These are phyloP conservation scores for Aramus guarauna DNA, from an alignment of 2,113 vertebrate species.

Conservation along the genomic window DNA sequence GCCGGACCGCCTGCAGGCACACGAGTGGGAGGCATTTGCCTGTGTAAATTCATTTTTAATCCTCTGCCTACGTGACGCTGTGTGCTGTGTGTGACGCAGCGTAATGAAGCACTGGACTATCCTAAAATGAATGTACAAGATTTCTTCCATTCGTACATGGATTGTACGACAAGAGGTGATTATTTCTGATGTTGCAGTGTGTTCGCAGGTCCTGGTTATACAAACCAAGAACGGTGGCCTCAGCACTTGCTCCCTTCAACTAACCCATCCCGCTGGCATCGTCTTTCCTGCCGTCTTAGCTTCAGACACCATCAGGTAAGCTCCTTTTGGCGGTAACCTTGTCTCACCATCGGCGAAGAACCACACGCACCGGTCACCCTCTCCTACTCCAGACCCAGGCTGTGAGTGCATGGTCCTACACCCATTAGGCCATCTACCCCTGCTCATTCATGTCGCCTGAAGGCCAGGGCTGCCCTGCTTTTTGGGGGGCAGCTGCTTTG, in stretches of 20 bases:
- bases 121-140: background rate
- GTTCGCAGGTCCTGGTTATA: background rate
- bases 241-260: background rate
- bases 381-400: background rate
- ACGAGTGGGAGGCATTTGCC: background rate
- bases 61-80: background rate
- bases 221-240: background rate
- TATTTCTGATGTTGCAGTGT: background rate
- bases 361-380: rapidly evolving
- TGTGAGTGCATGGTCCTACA: rapidly evolving
- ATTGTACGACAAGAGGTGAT: background rate
- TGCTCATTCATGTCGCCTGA: rapidly evolving
- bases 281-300: background rate
- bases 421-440: rapidly evolving
- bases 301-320: background rate
- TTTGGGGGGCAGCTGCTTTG: background rate
- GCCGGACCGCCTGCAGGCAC: background rate
- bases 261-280: background rate
- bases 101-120: background rate
- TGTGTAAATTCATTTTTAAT: background rate
- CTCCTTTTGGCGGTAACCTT: background rate
- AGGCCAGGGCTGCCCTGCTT: background rate
- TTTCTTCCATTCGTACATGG: background rate
- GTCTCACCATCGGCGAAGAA: background rate
- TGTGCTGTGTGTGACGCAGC: background rate